Conservation (phyloP, 2,888 invertebrate species). For the Hetaerina titia region DNA sequence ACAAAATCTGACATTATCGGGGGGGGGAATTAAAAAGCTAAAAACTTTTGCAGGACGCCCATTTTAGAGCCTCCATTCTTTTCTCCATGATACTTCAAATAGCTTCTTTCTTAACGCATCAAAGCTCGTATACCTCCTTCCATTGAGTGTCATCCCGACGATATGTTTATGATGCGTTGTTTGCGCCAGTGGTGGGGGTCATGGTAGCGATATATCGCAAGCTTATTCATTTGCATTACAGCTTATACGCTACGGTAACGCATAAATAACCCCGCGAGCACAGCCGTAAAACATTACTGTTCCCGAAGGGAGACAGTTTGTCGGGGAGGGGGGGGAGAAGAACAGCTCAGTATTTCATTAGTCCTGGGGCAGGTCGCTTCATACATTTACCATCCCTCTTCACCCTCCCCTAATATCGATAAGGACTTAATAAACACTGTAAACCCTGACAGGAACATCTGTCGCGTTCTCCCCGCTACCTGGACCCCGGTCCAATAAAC, state of each 20-base stretch:
- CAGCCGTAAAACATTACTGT: slow-evolving; percentile 20
- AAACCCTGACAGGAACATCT: slow-evolving; percentile 56
- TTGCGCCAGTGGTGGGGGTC: not conserved
- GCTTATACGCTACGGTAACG: not conserved
- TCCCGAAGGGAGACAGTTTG: not conserved
- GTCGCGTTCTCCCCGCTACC: slow-evolving; percentile 14
- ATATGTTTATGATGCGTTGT: slow-evolving; percentile 27
- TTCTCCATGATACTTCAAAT: not conserved
- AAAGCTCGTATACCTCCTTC: not conserved
- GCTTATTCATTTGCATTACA: not conserved
- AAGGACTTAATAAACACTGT: slow-evolving; percentile 41
- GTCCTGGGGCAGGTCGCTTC: not conserved
- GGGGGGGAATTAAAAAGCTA: too few species aligned
- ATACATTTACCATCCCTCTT: too few species aligned
- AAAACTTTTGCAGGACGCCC: too few species aligned
- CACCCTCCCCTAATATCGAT: slow-evolving; percentile 34
- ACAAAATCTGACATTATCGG: too few species aligned
- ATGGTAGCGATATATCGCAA: not conserved
- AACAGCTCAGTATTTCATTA: not conserved
- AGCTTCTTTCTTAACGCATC: not conserved
- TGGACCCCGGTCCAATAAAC: slow-evolving; percentile 24
- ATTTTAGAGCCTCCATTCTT: too few species aligned
- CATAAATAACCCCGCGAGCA: not conserved
- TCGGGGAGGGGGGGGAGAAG: not conserved
- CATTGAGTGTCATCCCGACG: not conserved